Conservation (phyloP, 1,140 invertebrate genomes). For the Drosophila kohkoa region DNA sequence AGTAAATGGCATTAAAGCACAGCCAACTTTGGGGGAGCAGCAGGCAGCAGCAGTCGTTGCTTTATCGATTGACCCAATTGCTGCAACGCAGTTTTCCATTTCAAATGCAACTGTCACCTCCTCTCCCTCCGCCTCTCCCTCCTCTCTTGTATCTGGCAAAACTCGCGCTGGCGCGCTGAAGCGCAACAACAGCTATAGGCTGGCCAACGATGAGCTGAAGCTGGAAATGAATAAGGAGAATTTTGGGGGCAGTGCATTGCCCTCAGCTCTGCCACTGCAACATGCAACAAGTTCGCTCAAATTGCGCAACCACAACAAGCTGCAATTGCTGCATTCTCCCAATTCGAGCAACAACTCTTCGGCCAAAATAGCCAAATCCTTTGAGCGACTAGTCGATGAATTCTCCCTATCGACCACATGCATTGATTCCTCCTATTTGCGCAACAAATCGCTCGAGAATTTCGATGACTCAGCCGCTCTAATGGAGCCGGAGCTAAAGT, state of each 20-base stretch:
- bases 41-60: conserved; percentile 17
- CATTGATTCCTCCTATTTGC: conserved; percentile 81
- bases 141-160: neutral
- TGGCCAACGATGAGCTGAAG: conserved; percentile 88
- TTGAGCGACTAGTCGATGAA: conserved; percentile 84
- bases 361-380: conserved; percentile 82
- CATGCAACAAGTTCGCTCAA: conserved; percentile 76
- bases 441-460: conserved; percentile 84
- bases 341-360: conserved; percentile 9
- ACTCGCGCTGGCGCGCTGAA: conserved; percentile 86
- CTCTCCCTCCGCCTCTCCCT: neutral
- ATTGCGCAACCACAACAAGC: conserved; percentile 51
- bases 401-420: conserved; percentile 79
- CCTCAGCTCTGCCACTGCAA: conserved; percentile 39
- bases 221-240: conserved; percentile 82
- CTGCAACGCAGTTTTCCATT: conserved; percentile 74
- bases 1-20: conserved; percentile 53
- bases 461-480: conserved; percentile 77
- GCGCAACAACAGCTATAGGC: conserved; percentile 93
- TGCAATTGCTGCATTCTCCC: conserved; percentile 15
- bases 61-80: conserved; percentile 84
- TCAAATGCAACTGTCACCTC: conserved; percentile 39
- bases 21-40: neutral
- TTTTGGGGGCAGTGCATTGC: conserved; percentile 54
- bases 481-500: conserved; percentile 10